Evolutionary conservation across 2,888 invertebrate species (phyloP).

Genomic region (Drosophila trichaetosa): DNA sequence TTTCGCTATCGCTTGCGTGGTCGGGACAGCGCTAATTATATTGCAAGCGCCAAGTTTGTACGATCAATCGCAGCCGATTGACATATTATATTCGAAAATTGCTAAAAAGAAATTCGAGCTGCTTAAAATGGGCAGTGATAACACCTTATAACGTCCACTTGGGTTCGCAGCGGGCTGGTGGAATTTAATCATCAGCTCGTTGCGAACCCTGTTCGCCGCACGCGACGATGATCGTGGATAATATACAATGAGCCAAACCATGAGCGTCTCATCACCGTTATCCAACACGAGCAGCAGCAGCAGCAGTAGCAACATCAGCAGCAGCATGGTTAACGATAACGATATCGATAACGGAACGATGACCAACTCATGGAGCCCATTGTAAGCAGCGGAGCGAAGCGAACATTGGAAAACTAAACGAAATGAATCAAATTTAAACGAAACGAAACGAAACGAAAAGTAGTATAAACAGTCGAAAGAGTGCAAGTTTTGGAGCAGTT

Average conservation of each 20-base stretch:
- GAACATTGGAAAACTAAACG: conserved; percentile 68
- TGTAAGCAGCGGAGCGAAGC: conserved; percentile 71
- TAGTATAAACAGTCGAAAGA: conserved; percentile 41
- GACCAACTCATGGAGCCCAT: conserved; percentile 58
- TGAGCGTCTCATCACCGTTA: conserved; percentile 65
- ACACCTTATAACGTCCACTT: conserved; percentile 85
- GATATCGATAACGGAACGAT: conserved; percentile 30
- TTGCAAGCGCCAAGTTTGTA: conserved; percentile 96
- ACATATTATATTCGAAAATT: conserved; percentile 95
- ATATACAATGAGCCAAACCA: conserved; percentile 79
- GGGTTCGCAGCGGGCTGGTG: conserved; percentile 87
- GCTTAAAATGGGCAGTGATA: conserved; percentile 92
- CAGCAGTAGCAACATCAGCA: conserved; percentile 35
- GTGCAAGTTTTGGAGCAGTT: conserved; percentile 78
- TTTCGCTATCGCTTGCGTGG: conserved; percentile 96
- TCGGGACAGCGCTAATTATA: conserved; percentile 95
- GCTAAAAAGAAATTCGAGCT: conserved; percentile 95
- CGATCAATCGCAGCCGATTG: conserved; percentile 95
- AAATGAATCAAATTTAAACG: conserved; percentile 31
- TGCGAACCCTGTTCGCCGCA: conserved; percentile 89
- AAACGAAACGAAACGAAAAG: conserved; percentile 1
- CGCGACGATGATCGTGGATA: conserved; percentile 86
- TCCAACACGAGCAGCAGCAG: conserved; percentile 51
- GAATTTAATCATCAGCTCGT: conserved; percentile 89
- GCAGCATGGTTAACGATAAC: conserved; percentile 18